Conservation (phyloP, 2,113 vertebrate species). For the Macheiramphus alcinus region DNA sequence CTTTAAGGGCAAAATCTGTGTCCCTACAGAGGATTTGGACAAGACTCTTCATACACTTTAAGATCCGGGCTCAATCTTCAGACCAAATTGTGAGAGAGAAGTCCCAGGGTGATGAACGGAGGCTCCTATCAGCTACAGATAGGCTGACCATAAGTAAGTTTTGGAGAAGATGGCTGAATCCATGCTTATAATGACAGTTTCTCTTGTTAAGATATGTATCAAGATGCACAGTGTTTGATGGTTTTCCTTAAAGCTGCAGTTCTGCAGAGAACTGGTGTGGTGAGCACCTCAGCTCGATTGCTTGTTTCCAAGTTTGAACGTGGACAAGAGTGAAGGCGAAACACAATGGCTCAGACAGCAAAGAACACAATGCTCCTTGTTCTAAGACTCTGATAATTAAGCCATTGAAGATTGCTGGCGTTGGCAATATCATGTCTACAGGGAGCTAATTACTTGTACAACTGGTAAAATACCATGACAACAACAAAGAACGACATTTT, state of each 20-base stretch:
- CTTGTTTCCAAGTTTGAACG: neutral
- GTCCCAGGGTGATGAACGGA: neutral
- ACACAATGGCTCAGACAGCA: neutral
- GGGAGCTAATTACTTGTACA: slow-evolving; percentile 38
- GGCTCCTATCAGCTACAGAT: neutral
- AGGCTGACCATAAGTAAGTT: neutral
- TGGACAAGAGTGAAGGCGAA: neutral
- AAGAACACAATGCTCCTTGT: neutral
- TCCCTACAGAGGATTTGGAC: neutral
- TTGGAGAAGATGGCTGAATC: neutral
- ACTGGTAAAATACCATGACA: slow-evolving; percentile 36
- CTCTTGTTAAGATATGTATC: neutral
- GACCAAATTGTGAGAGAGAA: neutral
- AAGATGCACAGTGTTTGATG: neutral
- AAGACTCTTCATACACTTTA: neutral
- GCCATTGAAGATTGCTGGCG: neutral
- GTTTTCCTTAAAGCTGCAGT: neutral
- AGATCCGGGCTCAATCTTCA: neutral
- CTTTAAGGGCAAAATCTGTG: neutral
- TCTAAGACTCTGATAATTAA: slow-evolving; percentile 16
- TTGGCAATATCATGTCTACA: slow-evolving; percentile 9
- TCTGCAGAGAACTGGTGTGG: neutral
- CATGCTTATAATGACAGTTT: neutral
- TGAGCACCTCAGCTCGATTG: neutral
- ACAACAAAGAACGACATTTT: neutral